Evolutionary conservation across 1,140 invertebrate species (phyloP).

Genomic region (Periplaneta americana): DNA sequence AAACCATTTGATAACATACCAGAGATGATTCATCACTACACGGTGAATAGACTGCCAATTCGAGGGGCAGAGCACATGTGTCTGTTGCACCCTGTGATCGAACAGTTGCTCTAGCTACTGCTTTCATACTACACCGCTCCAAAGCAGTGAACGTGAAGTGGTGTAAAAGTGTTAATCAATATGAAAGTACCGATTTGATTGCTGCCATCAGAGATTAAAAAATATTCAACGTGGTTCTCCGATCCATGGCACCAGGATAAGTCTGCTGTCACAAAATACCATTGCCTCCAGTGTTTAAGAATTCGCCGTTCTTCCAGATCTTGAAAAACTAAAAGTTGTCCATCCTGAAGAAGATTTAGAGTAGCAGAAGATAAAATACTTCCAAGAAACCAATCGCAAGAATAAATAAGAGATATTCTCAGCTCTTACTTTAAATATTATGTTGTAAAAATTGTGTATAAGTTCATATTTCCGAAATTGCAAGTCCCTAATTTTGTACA

Average conservation of each 20-base stretch:
- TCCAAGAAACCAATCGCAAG: too few relatives aligned
- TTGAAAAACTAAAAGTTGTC: too few relatives aligned
- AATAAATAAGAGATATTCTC: too few relatives aligned
- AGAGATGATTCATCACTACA: conserved; percentile 89
- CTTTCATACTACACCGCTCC: background rate
- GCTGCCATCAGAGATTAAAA: background rate
- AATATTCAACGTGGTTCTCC: background rate
- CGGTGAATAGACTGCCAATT: conserved; percentile 85
- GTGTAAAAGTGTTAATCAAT: background rate
- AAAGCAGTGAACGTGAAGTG: background rate
- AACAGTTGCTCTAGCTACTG: conserved; percentile 62
- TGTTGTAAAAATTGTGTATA: too few relatives aligned
- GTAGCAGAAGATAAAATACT: too few relatives aligned
- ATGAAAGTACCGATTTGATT: background rate
- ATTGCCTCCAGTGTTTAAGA: background rate
- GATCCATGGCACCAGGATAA: background rate
- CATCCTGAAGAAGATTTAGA: too few relatives aligned
- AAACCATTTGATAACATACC: conserved; percentile 86
- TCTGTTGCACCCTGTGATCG: conserved; percentile 80
- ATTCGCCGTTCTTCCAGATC: too few relatives aligned
- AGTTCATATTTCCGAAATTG: too few relatives aligned
- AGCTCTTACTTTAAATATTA: too few relatives aligned
- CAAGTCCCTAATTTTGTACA: too few relatives aligned
- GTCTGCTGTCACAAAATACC: background rate
- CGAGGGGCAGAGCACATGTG: conserved; percentile 93